Evolutionary conservation across 1,140 invertebrate genomes (phyloP).

Genomic region (Pollicipes pollicipes): DNA sequence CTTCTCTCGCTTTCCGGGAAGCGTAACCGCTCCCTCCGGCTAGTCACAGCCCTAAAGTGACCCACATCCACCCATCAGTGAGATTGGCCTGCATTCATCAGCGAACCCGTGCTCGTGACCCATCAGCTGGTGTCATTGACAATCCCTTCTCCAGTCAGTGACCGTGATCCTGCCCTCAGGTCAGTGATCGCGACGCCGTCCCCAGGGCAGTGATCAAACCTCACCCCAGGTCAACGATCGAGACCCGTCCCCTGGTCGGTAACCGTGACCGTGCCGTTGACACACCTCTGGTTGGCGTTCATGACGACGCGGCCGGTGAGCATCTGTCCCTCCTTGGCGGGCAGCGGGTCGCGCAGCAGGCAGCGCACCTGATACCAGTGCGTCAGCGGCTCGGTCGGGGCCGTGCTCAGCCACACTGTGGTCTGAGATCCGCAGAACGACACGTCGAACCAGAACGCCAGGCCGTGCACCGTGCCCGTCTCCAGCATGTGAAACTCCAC

Average conservation of each 20-base stretch:
- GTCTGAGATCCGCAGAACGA: constrained; percentile 81
- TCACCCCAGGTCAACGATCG: no score
- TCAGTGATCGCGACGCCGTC: no score
- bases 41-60: no score
- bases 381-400: constrained; percentile 93
- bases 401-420: constrained; percentile 92
- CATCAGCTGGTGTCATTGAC: no score
- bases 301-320: constrained; percentile 72
- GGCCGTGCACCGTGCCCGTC: constrained; percentile 85
- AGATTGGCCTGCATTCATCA: no score
- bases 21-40: no score
- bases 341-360: constrained; percentile 77
- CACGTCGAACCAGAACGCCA: constrained; percentile 99
- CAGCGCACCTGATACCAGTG: constrained; percentile 99
- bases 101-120: no score
- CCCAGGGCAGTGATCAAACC: no score
- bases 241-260: constrained; percentile 2
- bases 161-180: no score
- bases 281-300: constrained; percentile 73
- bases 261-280: constrained; percentile 11
- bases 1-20: no score
- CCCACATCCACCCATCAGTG: no score
- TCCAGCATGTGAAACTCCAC: constrained; percentile 82
- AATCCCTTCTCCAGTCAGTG: no score
- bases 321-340: constrained; percentile 84